Conservation (phyloP, 1,140 invertebrate species). For the Oryzaephilus surinamensis region DNA sequence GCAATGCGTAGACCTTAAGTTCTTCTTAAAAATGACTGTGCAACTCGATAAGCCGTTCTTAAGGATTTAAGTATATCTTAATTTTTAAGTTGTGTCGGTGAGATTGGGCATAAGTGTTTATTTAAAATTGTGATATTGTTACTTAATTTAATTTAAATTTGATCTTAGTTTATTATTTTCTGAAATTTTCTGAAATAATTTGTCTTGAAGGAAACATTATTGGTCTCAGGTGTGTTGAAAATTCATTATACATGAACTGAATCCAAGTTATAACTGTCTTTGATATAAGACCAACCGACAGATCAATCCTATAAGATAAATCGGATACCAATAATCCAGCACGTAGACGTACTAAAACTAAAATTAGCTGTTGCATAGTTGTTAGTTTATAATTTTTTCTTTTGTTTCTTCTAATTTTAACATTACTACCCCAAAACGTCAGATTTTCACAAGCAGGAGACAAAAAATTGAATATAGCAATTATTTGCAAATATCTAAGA, state of each 20-base stretch:
- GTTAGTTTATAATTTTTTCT: conserved; percentile 5
- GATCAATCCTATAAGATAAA: conserved; percentile 10
- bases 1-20: too few species aligned
- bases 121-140: too few species aligned
- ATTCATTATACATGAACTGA: conserved; percentile 14
- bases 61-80: too few species aligned
- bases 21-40: too few species aligned
- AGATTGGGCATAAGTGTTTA: too few species aligned
- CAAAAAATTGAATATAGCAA: background rate
- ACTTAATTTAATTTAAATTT: too few species aligned
- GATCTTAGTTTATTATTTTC: too few species aligned
- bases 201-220: conserved; percentile 11
- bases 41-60: too few species aligned
- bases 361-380: conserved; percentile 12
- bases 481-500: conserved; percentile 5
- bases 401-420: background rate
- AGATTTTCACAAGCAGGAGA: background rate
- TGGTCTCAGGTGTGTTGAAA: conserved; percentile 7
- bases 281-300: conserved; percentile 5
- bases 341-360: conserved; percentile 9
- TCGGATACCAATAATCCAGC: conserved; percentile 7
- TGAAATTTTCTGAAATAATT: conserved; percentile 12
- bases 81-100: too few species aligned
- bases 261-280: conserved; percentile 12
- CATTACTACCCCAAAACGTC: conserved; percentile 2